Base-by-base conservation (phyloP, 1,140 invertebrate species). In the Hypothenemus hampei region DNA sequence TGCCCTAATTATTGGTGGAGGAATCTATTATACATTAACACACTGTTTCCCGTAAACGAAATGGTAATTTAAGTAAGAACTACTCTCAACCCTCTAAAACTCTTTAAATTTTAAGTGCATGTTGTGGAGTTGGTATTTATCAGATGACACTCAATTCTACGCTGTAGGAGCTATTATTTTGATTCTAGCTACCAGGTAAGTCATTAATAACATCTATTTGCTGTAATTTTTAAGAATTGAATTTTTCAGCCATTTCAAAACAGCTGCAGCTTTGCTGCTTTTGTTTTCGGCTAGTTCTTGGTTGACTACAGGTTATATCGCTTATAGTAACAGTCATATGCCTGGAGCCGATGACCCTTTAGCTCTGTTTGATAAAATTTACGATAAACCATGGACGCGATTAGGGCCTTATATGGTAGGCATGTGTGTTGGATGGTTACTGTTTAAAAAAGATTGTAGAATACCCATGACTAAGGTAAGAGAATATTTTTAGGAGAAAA, bases 91-190 rank as follows among this genome's bases (percentile, higher is more conserved):
- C 13, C 23, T 37, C 23, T 29, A 13, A 19, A 23, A n/a, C 21
- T 46, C 15, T 52, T 50, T 50, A 24, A 20, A 57, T 47, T 78
- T 79, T 8, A 71, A 91, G 87, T 91, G 88, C 64, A 90, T 90
- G 87, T 65, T 89, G 19, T 91, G 88, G 87, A 90, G 87, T 74
- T 91, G 88, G 87, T 90, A 91, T 64, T 70, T 91, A n/a, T 86
- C 87, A 0, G 87, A 90, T 59, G 88, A 91, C 64, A 89, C 87
- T 0, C 88, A 91, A 65, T 90, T 90, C 70, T 91, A 89, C 64
- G 78, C 88, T 16, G 77, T 91, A 20, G 87, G 87, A 22, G 84
- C 84, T 1, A 79, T 90, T 5, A 81, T 90, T 8, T 72, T 91
- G 2, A 86, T 91, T 39, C 63, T 89, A 31, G 86, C 85, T 2